Conservation (phyloP, 2,113 vertebrate species). For the Cryptomyrus ogoouensis region DNA sequence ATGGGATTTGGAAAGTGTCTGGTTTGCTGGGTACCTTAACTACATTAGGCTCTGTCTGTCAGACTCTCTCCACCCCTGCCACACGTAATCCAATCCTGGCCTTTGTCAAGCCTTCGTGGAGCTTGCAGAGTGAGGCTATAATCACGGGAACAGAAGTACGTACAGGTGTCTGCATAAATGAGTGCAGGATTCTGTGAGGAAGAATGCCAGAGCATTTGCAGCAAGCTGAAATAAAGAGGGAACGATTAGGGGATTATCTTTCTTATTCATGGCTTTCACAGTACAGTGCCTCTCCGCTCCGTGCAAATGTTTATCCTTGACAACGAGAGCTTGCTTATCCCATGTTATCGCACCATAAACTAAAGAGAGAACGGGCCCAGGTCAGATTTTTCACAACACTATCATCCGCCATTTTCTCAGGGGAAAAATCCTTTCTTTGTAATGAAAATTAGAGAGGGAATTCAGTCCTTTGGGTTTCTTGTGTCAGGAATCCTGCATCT, state of each 20-base stretch:
- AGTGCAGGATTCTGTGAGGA: neutral
- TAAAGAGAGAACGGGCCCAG: neutral
- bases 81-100: neutral
- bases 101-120: neutral
- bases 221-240: neutral
- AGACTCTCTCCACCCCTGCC: neutral
- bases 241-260: slow-evolving; percentile 2
- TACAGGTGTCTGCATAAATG: neutral
- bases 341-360: neutral
- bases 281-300: neutral
- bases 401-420: neutral
- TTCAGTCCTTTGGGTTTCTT: neutral
- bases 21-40: neutral
- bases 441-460: neutral
- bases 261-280: slow-evolving; percentile 7
- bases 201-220: neutral
- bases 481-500: neutral
- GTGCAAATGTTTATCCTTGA: slow-evolving; percentile 2
- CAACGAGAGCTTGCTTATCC: neutral
- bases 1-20: neutral
- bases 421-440: neutral
- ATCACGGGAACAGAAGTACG: neutral
- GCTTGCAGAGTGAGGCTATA: neutral
- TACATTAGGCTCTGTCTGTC: neutral
- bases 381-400: neutral